These are phyloP conservation scores for Dinoponera quadriceps DNA, from an alignment of 1,140 invertebrate genomes.

Conservation along the genomic window DNA sequence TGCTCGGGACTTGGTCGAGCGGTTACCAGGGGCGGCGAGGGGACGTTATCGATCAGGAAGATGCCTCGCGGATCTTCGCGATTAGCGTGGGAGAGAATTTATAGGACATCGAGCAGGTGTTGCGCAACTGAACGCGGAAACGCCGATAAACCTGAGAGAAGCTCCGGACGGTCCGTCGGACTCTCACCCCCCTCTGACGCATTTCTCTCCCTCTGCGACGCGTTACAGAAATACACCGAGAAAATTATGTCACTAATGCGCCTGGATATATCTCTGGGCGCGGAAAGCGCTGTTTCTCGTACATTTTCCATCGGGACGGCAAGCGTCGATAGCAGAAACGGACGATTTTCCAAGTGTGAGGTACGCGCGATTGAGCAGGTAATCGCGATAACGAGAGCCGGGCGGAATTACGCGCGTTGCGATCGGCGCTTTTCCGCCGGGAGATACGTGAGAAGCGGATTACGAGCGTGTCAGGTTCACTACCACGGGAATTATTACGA, in stretches of 20 bases:
- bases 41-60: conserved; percentile 19
- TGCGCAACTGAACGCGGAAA: conserved; percentile 79
- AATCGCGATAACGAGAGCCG: conserved; percentile 1
- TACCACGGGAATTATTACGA: conserved; percentile 71
- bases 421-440: conserved; percentile 51
- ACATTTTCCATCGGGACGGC: no score
- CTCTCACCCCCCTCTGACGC: conserved; percentile 64
- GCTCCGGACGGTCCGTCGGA: conserved; percentile 67
- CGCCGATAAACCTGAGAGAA: conserved; percentile 67
- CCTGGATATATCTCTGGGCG: conserved; percentile 69
- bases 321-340: no score
- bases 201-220: conserved; percentile 56
- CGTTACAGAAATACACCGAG: conserved; percentile 76
- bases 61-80: conserved; percentile 39
- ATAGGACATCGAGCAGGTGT: conserved; percentile 72
- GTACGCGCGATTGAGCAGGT: no score
- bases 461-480: conserved; percentile 70
- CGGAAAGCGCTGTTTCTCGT: conserved; percentile 62
- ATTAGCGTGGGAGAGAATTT: conserved; percentile 51
- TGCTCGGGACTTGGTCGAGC: not conserved
- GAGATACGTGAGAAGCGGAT: conserved; percentile 63
- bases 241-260: conserved; percentile 78
- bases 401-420: not conserved
- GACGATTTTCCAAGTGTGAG: no score
- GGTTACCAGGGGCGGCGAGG: not conserved